Evolutionary conservation across 2,113 vertebrate species (phyloP).

Genomic region (Brachyhypopomus occidentalis): DNA sequence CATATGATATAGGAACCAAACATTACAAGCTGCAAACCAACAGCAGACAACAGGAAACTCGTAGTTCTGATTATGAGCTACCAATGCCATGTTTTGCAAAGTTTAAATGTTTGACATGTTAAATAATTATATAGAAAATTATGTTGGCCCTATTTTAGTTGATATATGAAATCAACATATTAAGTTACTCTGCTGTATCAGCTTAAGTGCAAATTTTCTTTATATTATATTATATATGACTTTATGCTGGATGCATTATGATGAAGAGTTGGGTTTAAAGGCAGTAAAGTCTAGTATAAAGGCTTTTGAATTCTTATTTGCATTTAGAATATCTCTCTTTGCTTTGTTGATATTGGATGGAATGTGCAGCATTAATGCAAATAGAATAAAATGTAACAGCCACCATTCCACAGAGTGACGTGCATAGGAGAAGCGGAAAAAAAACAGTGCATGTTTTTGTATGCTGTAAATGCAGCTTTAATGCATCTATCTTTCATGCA

Average conservation of each 20-base stretch:
- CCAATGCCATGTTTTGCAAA: too few species aligned
- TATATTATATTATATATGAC: slow-evolving; percentile 16
- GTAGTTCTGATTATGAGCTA: too few species aligned
- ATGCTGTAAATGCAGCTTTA: too few species aligned
- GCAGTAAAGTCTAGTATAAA: too few species aligned
- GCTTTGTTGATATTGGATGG: slow-evolving; percentile 31
- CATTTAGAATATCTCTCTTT: slow-evolving; percentile 32
- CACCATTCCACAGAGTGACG: neutral
- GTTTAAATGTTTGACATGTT: too few species aligned
- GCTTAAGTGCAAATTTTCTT: slow-evolving; percentile 33
- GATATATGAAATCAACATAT: too few species aligned
- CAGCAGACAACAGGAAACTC: too few species aligned
- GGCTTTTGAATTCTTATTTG: slow-evolving; percentile 24
- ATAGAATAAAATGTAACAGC: neutral
- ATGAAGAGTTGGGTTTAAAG: neutral
- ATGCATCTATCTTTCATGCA: neutral
- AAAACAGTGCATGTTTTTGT: neutral
- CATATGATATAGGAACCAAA: too few species aligned
- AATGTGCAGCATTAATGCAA: slow-evolving; percentile 15
- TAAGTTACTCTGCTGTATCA: neutral
- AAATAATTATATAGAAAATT: too few species aligned
- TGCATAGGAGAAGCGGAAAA: neutral
- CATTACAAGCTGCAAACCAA: too few species aligned
- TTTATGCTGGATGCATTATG: neutral
- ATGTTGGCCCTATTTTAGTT: too few species aligned